Evolutionary conservation across 1,140 invertebrate species (phyloP), one percentile per base, ranked within the genome.

Genomic region (Pemphigus obesinymphae): DNA sequence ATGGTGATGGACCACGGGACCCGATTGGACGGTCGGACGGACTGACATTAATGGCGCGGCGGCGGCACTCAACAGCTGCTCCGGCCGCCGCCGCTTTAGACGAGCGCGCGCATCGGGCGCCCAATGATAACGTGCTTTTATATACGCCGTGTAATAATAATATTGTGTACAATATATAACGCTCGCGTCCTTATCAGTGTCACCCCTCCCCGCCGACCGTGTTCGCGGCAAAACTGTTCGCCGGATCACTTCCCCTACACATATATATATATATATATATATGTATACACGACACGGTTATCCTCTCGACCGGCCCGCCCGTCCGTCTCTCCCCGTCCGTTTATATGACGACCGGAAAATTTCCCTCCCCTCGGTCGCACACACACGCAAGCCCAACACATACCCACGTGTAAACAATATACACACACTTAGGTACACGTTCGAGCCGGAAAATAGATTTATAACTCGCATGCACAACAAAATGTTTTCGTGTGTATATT

Each of bases 21-120:
- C 50, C 75, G 75, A 78, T 78, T 78, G 75, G 75, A 78, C 75
- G 75, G 75, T 34, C 75, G 48, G 53, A 78, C 75, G 75, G 53
- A 78, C 75, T 78, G 75, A 40, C 75, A 78, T 78, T 78, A 78
- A 78, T 78, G 75, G 75, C 75, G 75, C 50, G 75, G 75, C 50
- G 48, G 72, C 50, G 48, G 72, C 75, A 58, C 50, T 78, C 75
- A 78, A 78, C 75, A 78, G 75, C 75, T 78, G 75, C 75, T 78
- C 31, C 31, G 29, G 4, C 50, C 26, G 45, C 13, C 31, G 53
- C 75, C 50, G 73, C 73, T 40, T 70, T 31, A 20, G 37, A 70
- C 68, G 68, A 26, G 8, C 68, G 40, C 13, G 34, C 34, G 11
- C 66, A 5, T 40, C 45, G 45, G 66, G 10, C n/a, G 66, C 34